Percentiles rank a stretch among this genome's conserved stretches.
phyloP scores from a whole-genome alignment of 2,888 invertebrate genomes.

The Lepidochitona cinerea region DNA sequence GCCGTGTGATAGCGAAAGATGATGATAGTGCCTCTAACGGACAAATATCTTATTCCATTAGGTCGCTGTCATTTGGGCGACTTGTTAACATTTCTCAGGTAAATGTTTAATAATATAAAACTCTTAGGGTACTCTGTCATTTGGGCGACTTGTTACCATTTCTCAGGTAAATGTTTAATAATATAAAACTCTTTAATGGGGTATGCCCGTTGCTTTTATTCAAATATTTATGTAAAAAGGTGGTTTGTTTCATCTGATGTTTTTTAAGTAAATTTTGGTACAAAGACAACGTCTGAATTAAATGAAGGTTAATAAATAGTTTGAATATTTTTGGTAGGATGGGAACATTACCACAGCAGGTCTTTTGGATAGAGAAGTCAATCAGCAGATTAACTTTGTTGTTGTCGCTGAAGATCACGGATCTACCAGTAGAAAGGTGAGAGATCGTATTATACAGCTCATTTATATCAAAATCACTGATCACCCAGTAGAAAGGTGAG shows the following conservation, averaged over 20 bases:
- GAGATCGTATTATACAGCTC: background rate
- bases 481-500: too few relatives aligned
- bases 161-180: background rate
- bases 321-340: background rate
- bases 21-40: conserved; percentile 33
- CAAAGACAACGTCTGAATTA: too few relatives aligned
- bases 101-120: too few relatives aligned
- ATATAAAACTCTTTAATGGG: too few relatives aligned
- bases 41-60: background rate
- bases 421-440: background rate
- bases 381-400: conserved; percentile 15
- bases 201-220: too few relatives aligned
- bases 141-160: background rate
- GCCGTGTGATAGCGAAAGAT: conserved; percentile 23
- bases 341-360: background rate
- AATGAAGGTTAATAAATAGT: too few relatives aligned
- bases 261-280: too few relatives aligned
- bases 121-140: too few relatives aligned
- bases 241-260: too few relatives aligned
- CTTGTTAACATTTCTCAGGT: background rate
- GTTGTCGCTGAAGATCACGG: conserved; percentile 17
- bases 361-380: conserved; percentile 31
- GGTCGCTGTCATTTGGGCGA: background rate
- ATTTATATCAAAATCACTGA: background rate
- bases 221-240: too few relatives aligned